Evolutionary conservation across 2,888 invertebrate genomes (phyloP), one percentile per base, ranked within the genome.

Genomic region (Cephus rjabovi): DNA sequence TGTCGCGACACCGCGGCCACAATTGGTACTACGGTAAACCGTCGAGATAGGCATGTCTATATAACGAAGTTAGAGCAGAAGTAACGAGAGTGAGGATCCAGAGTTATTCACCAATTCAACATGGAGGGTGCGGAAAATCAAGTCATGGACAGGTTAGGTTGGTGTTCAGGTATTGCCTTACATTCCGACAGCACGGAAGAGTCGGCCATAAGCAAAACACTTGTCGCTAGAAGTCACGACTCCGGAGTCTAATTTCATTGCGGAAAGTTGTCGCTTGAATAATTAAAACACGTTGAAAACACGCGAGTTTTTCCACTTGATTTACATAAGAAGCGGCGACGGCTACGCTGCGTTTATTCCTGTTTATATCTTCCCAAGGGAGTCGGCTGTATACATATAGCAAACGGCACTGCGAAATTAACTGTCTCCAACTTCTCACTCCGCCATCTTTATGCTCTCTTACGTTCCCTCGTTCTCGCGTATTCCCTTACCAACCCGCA

Each of bases 201-300:
- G 9, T 56, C 35, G 30, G 73, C 69, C 84, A 83, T 87, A 86
- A 87, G 89, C 87, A 87, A 89, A 89, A 89, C 89, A 89, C 87
- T 89, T 89, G 89, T 89, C 89, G 87, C 86, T 80, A 83, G 83
- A 84, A 88, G 88, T 87, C 87, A 86, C 86, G 86, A 86, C 84
- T 85, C 81, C 85, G 85, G 83, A 85, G 87, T 86, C 89, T 88
- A 90, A 89, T 90, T 90, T 90, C 89, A 90, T 90, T 87, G 89
- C 87, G 83, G 84, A 89, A 90, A 90, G 87, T 91, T 90, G 90
- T 89, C 88, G 87, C 87, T 87, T 90, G 90, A 90, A 91, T 90
- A 90, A 90, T 90, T 90, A 89, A 90, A 88, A 88, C 86, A 83
- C 86, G 87, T 83, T 83, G 86, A 85, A 87, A 86, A 88, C 88